Base-by-base conservation (phyloP, 2,113 vertebrate species). In the Spermophilus dauricus region DNA sequence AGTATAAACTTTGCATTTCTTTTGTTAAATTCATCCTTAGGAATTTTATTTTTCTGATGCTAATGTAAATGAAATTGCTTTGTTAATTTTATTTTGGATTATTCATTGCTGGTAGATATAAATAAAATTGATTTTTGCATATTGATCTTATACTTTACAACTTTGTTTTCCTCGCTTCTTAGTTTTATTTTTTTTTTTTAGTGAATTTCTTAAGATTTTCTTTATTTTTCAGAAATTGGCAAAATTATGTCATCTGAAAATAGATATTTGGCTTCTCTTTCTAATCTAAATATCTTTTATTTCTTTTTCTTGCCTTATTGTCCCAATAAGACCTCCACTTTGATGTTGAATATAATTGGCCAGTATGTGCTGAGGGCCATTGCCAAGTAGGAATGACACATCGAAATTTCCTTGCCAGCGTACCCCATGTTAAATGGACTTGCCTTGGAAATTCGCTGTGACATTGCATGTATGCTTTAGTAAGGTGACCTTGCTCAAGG, bases 211-310 rank as follows among this genome's bases (percentile, higher is more conserved):
- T 83, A 94, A 75, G 69, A 69, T 69, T 84, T 84, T 76, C n/a
- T 84, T 34, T 45, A n/a, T 76, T 65, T 76, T 75, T 1, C 28
- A 65, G 56, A 75, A 84, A 48, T 85, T 92, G 81, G 22, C 10
- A 94, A 75, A 67, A 84, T 84, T 18, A 34, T 45, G 16, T 75
- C 78, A 83, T 94, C 48, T 67, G 14, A 65, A 76, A 94, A 94
- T 56, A 53, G 70, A 39, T 17, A 45, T 65, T 28, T 26, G 24
- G 58, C 8, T 26, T 61, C 8, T 89, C 67, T 84, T 73, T 45
- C 32, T 30, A 28, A 56, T n/a, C 22, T 80, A n/a, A n/a, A 42
- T 78, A 17, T 42, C 24, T 90, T 69, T 8, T 53, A 39, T 80
- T 53, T 26, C 17, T 61, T 90, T 87, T 77, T 90, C 48, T 48